Conservation (phyloP, 2,797 vertebrate species). For the Botia almorhae region DNA sequence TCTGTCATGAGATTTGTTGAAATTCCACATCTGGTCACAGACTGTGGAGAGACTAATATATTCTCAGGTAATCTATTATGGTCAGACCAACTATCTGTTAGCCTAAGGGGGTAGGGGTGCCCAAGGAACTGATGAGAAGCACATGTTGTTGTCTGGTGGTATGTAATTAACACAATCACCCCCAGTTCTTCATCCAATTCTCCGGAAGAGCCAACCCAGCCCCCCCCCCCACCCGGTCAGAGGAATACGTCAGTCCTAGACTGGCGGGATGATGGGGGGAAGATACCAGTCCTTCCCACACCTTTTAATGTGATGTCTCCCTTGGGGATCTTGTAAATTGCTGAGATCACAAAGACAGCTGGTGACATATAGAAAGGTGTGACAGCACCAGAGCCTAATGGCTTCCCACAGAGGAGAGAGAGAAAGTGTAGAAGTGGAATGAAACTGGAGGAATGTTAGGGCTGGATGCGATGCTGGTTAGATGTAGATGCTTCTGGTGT, state of each 20-base stretch:
- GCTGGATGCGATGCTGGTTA: background rate
- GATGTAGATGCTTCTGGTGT: background rate
- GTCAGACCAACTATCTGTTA: constrained; percentile 33
- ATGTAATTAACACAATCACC: constrained; percentile 79
- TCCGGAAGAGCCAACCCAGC: constrained; percentile 68
- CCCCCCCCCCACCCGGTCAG: constrained; percentile 60
- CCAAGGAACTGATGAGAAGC: constrained; percentile 81
- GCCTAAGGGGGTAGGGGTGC: constrained; percentile 65
- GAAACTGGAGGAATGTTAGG: constrained; percentile 32
- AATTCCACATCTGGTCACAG: background rate
- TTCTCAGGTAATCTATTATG: constrained; percentile 1
- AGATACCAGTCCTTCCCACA: constrained; percentile 67
- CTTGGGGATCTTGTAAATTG: constrained; percentile 72
- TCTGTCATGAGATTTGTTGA: too few species aligned
- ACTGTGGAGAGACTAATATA: background rate
- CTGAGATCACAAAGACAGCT: constrained; percentile 65
- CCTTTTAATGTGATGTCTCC: constrained; percentile 70
- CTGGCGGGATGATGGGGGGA: constrained; percentile 39
- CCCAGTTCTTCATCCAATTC: constrained; percentile 60
- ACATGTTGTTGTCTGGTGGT: constrained; percentile 82
- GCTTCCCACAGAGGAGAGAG: constrained; percentile 49
- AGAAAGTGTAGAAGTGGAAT: constrained; percentile 55
- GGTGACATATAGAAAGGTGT: constrained; percentile 66
- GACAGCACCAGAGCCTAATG: constrained; percentile 64
- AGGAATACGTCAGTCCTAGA: constrained; percentile 27